Evolutionary conservation across 2,797 vertebrate genomes (phyloP), one percentile per base, ranked within the genome.

Genomic region (Crax fasciolata): DNA sequence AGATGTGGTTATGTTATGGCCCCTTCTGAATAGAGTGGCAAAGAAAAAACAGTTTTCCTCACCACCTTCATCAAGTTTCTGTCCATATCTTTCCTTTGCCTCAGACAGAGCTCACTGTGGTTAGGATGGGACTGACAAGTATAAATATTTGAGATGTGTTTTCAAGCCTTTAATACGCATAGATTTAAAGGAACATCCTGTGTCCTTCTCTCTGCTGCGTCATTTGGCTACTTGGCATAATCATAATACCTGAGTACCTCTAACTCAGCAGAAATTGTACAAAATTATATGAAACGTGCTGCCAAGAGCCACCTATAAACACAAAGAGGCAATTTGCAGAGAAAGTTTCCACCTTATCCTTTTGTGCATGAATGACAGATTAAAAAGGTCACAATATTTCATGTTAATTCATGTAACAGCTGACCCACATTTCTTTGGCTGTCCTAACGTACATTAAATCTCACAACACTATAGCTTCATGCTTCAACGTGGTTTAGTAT

Each of bases 1-100:
- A 16, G 41, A 16, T 59, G 73, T 0, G 0, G 57, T 28, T 72
- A 41, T 6, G 5, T 44, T 57, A n/a, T 4, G 18, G 55, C 3
- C 4, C 27, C 19, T 38, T n/a, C 9, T 23, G 25, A 78, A 1
- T 2, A 51, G 5, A 48, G 12, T 5, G n/a, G 27, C n/a, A 39
- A 67, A 44, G 79, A 79, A 85, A 87, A 27, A 6, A 17, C 66
- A n/a, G 14, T 28, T 70, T 79, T 51, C 35, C 38, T 52, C 10
- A 61, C 17, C 4, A 10, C 19, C 35, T 32, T 59, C 24, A 51
- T 30, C 2, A 9, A 76, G 71, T 61, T 62, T 74, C 7, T 87
- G 32, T 83, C 70, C 24, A 44, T 18, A 12, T 10, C n/a, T 55
- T 51, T 27, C 30, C 48, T 46, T 35, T 39, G 13, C 46, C 65